These are phyloP conservation scores for Lycopodina hypogea DNA, from an alignment of 37 sponge, comb jelly and placozoan genomes.

Conservation along the genomic window DNA sequence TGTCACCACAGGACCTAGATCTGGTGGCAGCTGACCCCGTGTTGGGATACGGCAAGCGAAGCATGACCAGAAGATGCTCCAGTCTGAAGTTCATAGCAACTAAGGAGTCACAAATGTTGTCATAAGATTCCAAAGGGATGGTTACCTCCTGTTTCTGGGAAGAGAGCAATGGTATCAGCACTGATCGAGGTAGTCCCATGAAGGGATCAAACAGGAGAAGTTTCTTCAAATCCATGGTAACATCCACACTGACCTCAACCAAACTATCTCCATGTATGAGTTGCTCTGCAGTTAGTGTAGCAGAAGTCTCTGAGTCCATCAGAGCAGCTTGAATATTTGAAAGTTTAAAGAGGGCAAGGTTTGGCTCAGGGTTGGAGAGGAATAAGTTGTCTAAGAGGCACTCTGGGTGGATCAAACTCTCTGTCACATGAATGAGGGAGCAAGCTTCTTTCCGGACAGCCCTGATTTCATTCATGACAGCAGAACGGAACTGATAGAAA, in stretches of 20 bases:
- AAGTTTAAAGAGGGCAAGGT: not conserved
- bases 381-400: not conserved
- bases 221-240: not conserved
- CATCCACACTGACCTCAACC: not conserved
- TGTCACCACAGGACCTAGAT: not conserved
- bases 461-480: not conserved
- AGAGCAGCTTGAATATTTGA: not conserved
- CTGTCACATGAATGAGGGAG: not conserved
- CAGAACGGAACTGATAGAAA: not conserved
- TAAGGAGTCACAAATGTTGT: not conserved
- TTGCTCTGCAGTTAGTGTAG: not conserved
- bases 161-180: not conserved
- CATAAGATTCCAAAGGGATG: not conserved
- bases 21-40: not conserved
- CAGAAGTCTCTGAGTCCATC: not conserved
- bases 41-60: not conserved
- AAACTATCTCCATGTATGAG: not conserved
- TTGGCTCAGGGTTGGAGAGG: not conserved
- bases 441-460: not conserved
- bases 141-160: not conserved
- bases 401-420: conserved; percentile 4
- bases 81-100: not conserved
- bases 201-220: conserved; percentile 2
- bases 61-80: not conserved
- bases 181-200: conserved; percentile 5